Evolutionary conservation across 1,140 invertebrate species (phyloP).

Genomic region (Radopholus similis): DNA sequence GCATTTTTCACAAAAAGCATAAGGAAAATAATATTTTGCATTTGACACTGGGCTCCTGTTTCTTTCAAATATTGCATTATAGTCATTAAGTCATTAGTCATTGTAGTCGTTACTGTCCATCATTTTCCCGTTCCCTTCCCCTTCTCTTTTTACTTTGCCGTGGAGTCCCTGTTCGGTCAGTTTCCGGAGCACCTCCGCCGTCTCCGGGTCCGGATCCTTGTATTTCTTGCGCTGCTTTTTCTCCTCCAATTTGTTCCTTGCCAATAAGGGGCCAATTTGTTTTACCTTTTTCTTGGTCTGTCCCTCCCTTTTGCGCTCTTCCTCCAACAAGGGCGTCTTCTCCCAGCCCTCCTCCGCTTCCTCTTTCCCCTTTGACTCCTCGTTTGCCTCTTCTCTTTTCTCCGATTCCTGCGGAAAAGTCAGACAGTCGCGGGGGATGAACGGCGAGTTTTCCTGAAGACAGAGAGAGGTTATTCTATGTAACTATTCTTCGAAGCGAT

Average conservation of each 20-base stretch:
- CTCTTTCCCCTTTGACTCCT: background rate
- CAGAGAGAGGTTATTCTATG: background rate
- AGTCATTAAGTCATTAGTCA: too few species aligned
- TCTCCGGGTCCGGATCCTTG: constrained; percentile 21
- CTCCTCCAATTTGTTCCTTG: background rate
- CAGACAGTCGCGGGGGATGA: background rate
- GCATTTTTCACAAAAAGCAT: too few species aligned
- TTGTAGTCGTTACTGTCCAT: too few species aligned
- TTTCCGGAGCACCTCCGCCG: constrained; percentile 28
- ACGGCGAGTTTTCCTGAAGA: background rate
- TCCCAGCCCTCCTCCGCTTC: background rate
- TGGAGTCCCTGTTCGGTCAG: constrained; percentile 33
- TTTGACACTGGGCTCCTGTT: too few species aligned
- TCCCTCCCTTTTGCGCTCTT: background rate
- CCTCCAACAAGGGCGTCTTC: constrained; percentile 9
- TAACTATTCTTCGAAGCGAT: background rate
- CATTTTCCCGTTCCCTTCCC: too few species aligned
- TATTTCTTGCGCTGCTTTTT: constrained; percentile 12
- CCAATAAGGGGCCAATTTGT: background rate
- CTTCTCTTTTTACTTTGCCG: constrained; percentile 28
- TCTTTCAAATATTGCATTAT: too few species aligned
- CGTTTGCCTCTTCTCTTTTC: background rate
- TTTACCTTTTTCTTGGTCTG: constrained; percentile 9
- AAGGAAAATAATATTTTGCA: background rate
- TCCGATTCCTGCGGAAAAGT: background rate